These are phyloP conservation scores for Eurypyga helias DNA, from an alignment of 2,113 vertebrate species.

Conservation along the genomic window DNA sequence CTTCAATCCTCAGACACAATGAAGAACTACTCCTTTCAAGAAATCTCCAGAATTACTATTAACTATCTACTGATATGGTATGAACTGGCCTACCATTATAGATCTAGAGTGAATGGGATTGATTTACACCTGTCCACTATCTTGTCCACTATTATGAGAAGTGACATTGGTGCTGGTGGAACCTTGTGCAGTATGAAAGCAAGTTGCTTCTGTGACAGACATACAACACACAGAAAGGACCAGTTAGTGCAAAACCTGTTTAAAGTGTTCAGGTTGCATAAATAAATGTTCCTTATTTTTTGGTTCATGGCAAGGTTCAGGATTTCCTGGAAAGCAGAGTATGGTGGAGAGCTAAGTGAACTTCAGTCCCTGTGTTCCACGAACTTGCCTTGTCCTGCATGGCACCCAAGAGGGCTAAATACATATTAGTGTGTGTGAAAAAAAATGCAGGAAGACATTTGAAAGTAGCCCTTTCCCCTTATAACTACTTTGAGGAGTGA, in stretches of 20 bases:
- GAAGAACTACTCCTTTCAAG: not conserved
- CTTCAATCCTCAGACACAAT: not conserved
- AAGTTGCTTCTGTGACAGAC: not conserved
- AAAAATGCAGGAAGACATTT: not conserved
- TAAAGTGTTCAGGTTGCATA: not conserved
- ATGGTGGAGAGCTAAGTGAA: not conserved
- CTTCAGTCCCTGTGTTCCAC: accelerated
- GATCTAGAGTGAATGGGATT: not conserved
- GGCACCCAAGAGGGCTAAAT: not conserved
- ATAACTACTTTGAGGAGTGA: not conserved
- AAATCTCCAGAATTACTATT: not conserved
- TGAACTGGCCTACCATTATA: not conserved
- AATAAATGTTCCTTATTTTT: not conserved
- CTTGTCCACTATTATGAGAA: not conserved
- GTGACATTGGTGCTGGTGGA: not conserved
- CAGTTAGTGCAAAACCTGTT: not conserved
- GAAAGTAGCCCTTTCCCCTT: not conserved
- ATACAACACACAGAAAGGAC: not conserved
- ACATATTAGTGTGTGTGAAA: not conserved
- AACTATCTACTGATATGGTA: not conserved
- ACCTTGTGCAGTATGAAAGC: not conserved
- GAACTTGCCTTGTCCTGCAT: not conserved
- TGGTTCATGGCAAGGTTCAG: not conserved
- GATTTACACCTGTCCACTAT: not conserved
- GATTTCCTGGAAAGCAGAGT: not conserved